phyloP scores from a whole-genome alignment of 2,888 invertebrate genomes.

The Drosophila longiperda region DNA sequence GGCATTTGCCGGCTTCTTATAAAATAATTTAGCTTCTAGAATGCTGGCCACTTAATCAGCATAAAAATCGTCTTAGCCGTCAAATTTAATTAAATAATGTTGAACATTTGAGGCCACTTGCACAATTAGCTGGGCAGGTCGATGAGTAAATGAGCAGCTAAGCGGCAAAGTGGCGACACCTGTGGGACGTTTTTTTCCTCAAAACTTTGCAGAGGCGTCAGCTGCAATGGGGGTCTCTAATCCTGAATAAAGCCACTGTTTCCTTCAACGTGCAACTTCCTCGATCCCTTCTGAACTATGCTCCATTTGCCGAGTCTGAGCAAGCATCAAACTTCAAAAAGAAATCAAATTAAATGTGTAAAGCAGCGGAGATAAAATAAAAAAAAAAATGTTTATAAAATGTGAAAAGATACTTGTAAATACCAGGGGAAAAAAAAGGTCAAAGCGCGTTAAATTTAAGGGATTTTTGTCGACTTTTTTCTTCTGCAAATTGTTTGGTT shows the following conservation, averaged over 20 bases:
- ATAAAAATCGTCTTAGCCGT: slow-evolving; percentile 64
- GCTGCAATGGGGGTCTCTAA: background rate
- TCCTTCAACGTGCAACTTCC: background rate
- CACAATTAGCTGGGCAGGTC: slow-evolving; percentile 65
- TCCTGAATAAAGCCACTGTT: background rate
- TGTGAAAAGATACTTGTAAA: slow-evolving; percentile 65
- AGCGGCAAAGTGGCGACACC: slow-evolving; percentile 75
- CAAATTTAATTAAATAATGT: slow-evolving; percentile 73
- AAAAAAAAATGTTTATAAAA: slow-evolving; percentile 32
- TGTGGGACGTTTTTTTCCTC: slow-evolving; percentile 56
- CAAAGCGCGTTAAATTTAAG: slow-evolving; percentile 73
- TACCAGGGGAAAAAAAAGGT: slow-evolving; percentile 67
- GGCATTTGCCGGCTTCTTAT: slow-evolving; percentile 17
- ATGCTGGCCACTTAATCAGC: slow-evolving; percentile 74
- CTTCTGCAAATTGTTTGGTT: slow-evolving; percentile 27
- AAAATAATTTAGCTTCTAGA: slow-evolving; percentile 35
- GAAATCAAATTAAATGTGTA: slow-evolving; percentile 79
- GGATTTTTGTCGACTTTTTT: slow-evolving; percentile 58
- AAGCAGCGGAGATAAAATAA: slow-evolving; percentile 64
- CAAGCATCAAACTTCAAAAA: slow-evolving; percentile 75
- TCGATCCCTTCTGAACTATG: slow-evolving; percentile 15
- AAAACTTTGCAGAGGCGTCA: slow-evolving; percentile 26
- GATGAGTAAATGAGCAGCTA: slow-evolving; percentile 66
- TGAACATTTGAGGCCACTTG: slow-evolving; percentile 67
- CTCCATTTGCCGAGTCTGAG: slow-evolving; percentile 27